Conservation (phyloP, 2,888 invertebrate species). For the Macrophya alboannulata region DNA sequence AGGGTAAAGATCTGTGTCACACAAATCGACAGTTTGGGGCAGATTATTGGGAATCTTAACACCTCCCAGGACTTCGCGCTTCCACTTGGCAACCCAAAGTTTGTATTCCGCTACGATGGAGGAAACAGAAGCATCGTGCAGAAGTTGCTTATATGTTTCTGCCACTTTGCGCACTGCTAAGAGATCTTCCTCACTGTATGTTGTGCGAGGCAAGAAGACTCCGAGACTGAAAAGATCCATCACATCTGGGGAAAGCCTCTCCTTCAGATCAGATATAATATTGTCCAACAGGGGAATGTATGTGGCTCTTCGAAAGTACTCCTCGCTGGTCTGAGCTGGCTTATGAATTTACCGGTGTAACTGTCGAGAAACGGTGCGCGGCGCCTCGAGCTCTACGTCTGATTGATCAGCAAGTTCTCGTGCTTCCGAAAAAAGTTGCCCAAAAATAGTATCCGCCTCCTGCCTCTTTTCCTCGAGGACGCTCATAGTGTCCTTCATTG, state of each 20-base stretch:
- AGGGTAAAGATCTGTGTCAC: constrained; percentile 61
- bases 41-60: constrained; percentile 34
- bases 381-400: constrained; percentile 65
- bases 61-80: constrained; percentile 18
- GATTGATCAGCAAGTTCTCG: constrained; percentile 66
- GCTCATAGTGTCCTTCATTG: constrained; percentile 64
- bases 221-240: constrained; percentile 65
- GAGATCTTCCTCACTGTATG: constrained; percentile 59
- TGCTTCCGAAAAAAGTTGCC: constrained; percentile 66
- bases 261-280: constrained; percentile 64
- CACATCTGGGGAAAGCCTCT: constrained; percentile 64
- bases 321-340: constrained; percentile 62
- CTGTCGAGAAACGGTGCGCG: constrained; percentile 64
- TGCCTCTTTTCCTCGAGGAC: constrained; percentile 65
- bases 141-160: constrained; percentile 58
- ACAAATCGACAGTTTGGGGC: constrained; percentile 48
- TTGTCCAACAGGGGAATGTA: constrained; percentile 70
- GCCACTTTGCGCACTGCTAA: constrained; percentile 64
- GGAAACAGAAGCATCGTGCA: constrained; percentile 62
- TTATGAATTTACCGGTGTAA: constrained; percentile 62
- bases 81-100: constrained; percentile 57
- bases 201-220: constrained; percentile 63
- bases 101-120: constrained; percentile 42
- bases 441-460: constrained; percentile 64
- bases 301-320: constrained; percentile 66